Percentiles rank a stretch among this genome's conserved stretches.
Conservation (phyloP, 2,797 vertebrate genomes). For the Pantherophis alleghaniensis region DNA sequence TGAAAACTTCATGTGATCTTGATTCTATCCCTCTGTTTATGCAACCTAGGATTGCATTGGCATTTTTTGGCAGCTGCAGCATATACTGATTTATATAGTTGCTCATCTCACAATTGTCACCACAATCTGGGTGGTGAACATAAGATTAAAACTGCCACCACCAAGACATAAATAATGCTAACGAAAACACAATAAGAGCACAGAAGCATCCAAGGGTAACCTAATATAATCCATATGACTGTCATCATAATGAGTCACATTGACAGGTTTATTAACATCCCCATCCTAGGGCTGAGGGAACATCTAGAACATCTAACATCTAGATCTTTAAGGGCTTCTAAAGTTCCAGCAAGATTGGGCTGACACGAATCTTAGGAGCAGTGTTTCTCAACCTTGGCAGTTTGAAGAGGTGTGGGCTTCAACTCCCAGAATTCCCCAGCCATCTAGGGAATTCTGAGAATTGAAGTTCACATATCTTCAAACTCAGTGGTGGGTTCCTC, state of each 20-base stretch:
- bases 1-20: no score
- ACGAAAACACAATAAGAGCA: background rate
- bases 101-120: background rate
- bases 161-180: background rate
- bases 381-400: no score
- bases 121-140: background rate
- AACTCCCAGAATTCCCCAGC: no score
- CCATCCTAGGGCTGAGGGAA: background rate
- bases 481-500: no score
- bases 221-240: background rate
- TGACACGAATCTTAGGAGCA: background rate
- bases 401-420: no score
- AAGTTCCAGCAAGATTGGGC: background rate
- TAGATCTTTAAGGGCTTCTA: background rate
- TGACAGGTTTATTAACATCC: background rate
- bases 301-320: background rate
- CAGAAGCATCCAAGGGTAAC: background rate
- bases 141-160: background rate
- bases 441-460: no score
- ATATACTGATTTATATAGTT: background rate
- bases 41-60: no score
- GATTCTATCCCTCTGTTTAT: no score
- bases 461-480: no score
- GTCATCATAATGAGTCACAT: background rate
- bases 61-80: no score